phyloP scores from a whole-genome alignment of 2,888 invertebrate genomes.

The Rhamnusium bicolor region DNA sequence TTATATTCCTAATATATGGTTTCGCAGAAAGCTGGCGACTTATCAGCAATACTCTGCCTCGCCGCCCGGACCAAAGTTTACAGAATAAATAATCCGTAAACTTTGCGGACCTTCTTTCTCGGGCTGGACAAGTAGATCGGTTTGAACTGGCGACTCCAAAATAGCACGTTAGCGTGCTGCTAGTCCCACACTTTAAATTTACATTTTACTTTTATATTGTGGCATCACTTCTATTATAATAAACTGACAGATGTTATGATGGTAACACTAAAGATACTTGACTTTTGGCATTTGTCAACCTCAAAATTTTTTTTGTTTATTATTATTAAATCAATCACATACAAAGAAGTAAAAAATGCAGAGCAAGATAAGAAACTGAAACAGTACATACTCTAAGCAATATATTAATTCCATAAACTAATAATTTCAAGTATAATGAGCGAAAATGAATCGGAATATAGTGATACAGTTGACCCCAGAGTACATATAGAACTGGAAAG shows the following conservation, averaged over 20 bases:
- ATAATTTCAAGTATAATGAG: slow-evolving; percentile 69
- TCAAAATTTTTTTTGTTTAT: slow-evolving; percentile 28
- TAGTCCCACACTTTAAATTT: too few relatives aligned
- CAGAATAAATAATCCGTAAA: too few relatives aligned
- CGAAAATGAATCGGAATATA: slow-evolving; percentile 75
- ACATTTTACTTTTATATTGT: too few relatives aligned
- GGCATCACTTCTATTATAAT: too few relatives aligned
- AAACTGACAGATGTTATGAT: not conserved
- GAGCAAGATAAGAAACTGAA: not conserved
- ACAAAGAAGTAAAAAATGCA: not conserved
- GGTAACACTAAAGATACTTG: not conserved
- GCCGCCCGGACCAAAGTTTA: too few relatives aligned
- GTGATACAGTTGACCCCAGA: slow-evolving; percentile 86
- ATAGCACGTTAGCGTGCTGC: too few relatives aligned
- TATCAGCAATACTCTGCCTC: too few relatives aligned
- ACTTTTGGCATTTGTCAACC: slow-evolving; percentile 28
- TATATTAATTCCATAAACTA: not conserved
- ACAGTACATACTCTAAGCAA: not conserved
- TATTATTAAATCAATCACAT: not conserved
- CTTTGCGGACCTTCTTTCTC: too few relatives aligned
- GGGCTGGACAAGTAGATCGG: too few relatives aligned
- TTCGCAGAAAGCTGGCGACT: too few relatives aligned
- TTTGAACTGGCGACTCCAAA: too few relatives aligned
- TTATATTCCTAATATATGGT: too few relatives aligned
- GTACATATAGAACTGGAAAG: slow-evolving; percentile 92